These are phyloP conservation scores for Polymixis lichenea DNA, from an alignment of 2,888 invertebrate genomes.

Conservation along the genomic window DNA sequence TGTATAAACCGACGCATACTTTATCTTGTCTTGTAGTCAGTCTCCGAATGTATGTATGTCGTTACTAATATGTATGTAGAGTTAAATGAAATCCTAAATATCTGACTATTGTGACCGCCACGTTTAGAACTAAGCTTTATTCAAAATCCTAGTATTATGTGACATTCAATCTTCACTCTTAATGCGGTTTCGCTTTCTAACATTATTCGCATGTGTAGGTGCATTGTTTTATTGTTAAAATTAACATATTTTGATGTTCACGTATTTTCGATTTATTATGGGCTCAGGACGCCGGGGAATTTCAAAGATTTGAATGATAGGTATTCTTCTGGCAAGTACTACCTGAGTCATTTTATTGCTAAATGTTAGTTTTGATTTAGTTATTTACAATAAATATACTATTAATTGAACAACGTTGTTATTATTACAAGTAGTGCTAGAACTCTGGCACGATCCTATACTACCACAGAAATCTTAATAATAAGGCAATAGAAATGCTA, in stretches of 20 bases:
- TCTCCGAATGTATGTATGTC: conserved; percentile 72
- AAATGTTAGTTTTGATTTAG: conserved; percentile 83
- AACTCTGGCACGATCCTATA: background rate
- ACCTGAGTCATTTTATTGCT: conserved; percentile 86
- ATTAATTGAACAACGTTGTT: conserved; percentile 66
- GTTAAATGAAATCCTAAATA: conserved; percentile 67
- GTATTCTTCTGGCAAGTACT: conserved; percentile 75
- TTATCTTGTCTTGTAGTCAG: conserved; percentile 71
- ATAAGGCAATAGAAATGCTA: no score
- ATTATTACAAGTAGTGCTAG: conserved; percentile 14
- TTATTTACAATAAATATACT: conserved; percentile 86
- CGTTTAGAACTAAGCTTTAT: conserved; percentile 71
- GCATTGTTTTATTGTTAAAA: conserved; percentile 83
- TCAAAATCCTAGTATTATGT: conserved; percentile 62
- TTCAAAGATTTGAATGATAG: conserved; percentile 76
- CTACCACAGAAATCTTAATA: no score
- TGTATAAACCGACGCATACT: conserved; percentile 80
- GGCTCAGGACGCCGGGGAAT: conserved; percentile 80
- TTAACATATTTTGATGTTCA: conserved; percentile 83
- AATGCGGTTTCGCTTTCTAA: conserved; percentile 77
- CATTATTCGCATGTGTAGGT: conserved; percentile 83
- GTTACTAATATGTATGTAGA: conserved; percentile 76
- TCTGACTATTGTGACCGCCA: conserved; percentile 60
- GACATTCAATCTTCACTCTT: conserved; percentile 64
- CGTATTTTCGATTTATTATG: conserved; percentile 79